Evolutionary conservation across 2,888 invertebrate species (phyloP).

Genomic region (Nysson spinosus): DNA sequence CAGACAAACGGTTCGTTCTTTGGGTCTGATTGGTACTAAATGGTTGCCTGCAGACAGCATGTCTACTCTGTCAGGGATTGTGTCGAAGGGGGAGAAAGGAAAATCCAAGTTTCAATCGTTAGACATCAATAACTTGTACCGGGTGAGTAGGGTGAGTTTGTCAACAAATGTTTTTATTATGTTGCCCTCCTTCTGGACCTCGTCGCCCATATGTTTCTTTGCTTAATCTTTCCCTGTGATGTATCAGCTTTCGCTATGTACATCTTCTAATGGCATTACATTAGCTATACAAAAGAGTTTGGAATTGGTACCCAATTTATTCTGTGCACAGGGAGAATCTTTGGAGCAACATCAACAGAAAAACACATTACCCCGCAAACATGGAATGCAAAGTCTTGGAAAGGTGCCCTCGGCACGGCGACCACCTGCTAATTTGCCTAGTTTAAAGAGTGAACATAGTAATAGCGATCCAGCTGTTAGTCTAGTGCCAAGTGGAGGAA

Average conservation of each 20-base stretch:
- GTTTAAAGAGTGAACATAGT: constrained; percentile 96
- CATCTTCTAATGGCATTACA: neutral
- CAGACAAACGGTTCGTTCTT: constrained; percentile 87
- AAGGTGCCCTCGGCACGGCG: constrained; percentile 98
- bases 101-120: constrained; percentile 97
- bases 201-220: too few relatives aligned
- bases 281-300: constrained; percentile 1
- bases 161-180: constrained; percentile 34
- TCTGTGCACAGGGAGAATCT: constrained; percentile 85
- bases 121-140: constrained; percentile 98
- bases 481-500: constrained; percentile 88
- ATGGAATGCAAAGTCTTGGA: constrained; percentile 99
- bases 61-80: constrained; percentile 95
- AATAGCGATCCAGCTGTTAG: constrained; percentile 88
- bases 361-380: constrained; percentile 95
- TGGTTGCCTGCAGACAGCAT: constrained; percentile 97
- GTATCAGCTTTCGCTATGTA: neutral
- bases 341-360: constrained; percentile 93
- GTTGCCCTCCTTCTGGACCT: too few relatives aligned
- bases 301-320: constrained; percentile 26
- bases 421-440: constrained; percentile 99
- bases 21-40: constrained; percentile 88
- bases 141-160: constrained; percentile 87
- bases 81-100: constrained; percentile 91
- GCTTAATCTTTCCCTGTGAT: neutral